Conservation (phyloP, 2,797 vertebrate species). For the Platalea minor region DNA sequence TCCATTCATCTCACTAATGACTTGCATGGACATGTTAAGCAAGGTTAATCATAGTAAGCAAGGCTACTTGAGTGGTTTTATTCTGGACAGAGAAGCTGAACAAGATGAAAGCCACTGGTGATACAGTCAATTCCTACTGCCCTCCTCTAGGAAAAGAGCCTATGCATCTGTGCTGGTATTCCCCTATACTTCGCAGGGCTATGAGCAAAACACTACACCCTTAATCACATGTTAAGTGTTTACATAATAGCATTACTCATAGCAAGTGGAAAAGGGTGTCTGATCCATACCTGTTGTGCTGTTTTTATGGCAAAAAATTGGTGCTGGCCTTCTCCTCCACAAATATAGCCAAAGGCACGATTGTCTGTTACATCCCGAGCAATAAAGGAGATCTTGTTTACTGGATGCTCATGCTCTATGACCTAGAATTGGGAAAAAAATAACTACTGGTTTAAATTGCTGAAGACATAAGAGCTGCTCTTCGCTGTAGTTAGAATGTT, state of each 20-base stretch:
- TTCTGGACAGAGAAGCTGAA: not conserved
- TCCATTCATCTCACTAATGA: not conserved
- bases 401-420: slow-evolving; percentile 93
- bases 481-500: not conserved
- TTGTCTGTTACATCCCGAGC: slow-evolving; percentile 97
- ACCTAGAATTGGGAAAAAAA: slow-evolving; percentile 76
- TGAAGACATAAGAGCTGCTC: not conserved
- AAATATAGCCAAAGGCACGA: slow-evolving; percentile 94
- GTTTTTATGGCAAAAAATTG: slow-evolving; percentile 99
- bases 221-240: not conserved
- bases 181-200: not conserved
- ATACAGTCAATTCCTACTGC: not conserved
- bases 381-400: slow-evolving; percentile 98
- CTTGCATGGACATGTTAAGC: not conserved
- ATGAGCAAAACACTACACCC: not conserved
- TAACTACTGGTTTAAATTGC: not conserved
- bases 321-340: slow-evolving; percentile 95
- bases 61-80: not conserved
- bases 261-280: not conserved
- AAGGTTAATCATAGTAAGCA: not conserved
- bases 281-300: slow-evolving; percentile 86
- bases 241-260: not conserved
- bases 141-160: not conserved
- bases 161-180: not conserved
- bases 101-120: not conserved